phyloP scores from a whole-genome alignment of 2,888 invertebrate species.

The Hanleya hanleyi region DNA sequence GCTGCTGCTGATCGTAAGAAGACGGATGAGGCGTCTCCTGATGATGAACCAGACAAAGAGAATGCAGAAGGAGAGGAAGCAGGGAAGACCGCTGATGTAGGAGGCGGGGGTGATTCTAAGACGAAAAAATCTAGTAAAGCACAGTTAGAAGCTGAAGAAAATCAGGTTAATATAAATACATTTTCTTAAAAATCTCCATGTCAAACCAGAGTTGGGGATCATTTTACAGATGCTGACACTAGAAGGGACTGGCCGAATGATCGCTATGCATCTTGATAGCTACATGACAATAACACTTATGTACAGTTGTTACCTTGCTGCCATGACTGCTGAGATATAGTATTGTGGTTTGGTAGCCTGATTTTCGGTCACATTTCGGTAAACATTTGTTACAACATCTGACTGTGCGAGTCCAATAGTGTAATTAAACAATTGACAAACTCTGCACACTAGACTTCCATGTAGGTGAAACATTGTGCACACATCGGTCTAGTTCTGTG shows the following conservation, averaged over 20 bases:
- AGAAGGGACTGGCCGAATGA: not conserved
- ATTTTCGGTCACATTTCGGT: no score
- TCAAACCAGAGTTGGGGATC: not conserved
- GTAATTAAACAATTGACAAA: no score
- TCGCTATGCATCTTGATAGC: no score
- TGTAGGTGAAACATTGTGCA: no score
- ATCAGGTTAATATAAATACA: not conserved
- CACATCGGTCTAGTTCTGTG: no score
- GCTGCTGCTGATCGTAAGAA: conserved; percentile 58
- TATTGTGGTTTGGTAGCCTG: no score
- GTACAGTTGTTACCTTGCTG: no score
- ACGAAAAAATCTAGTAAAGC: conserved; percentile 55
- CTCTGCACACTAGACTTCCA: no score
- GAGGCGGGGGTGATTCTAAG: conserved; percentile 34
- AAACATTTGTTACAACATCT: no score
- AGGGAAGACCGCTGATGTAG: conserved; percentile 15
- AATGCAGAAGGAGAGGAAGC: conserved; percentile 21
- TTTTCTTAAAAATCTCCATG: not conserved
- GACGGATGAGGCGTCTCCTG: conserved; percentile 65
- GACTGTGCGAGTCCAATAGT: no score
- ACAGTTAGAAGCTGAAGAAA: conserved; percentile 52
- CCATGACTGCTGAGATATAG: no score
- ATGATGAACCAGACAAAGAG: conserved; percentile 46
- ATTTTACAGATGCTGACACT: not conserved
- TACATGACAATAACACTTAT: no score